Conservation (phyloP, 2,797 vertebrate species). For the Artibeus jamaicensis region DNA sequence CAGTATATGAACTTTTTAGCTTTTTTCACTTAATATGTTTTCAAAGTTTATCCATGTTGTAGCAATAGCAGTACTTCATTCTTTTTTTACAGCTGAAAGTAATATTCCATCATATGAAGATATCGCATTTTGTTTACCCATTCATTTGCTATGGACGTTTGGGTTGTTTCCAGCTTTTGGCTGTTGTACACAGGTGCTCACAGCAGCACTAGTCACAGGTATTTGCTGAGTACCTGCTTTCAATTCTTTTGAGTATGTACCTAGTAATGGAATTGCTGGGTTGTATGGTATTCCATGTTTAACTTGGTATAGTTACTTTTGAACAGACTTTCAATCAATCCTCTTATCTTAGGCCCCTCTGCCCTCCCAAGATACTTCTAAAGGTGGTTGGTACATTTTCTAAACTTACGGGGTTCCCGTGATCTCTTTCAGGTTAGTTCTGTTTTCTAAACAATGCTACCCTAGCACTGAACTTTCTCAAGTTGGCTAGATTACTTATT, state of each 20-base stretch:
- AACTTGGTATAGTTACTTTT: neutral
- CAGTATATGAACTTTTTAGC: neutral
- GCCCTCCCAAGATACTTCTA: neutral
- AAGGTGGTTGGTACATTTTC: neutral
- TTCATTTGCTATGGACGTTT: neutral
- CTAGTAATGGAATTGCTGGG: neutral
- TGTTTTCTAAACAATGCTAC: neutral
- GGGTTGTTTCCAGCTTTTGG: neutral
- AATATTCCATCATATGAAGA: neutral
- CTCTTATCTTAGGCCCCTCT: neutral
- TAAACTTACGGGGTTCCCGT: neutral
- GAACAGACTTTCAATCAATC: conserved; percentile 22
- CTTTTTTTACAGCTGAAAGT: neutral
- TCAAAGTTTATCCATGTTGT: neutral
- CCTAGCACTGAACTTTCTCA: neutral
- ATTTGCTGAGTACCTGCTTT: neutral
- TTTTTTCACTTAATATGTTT: neutral
- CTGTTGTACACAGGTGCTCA: no score
- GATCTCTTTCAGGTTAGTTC: neutral
- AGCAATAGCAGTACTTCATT: neutral
- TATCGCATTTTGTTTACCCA: neutral
- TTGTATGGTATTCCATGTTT: neutral
- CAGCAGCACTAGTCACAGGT: neutral
- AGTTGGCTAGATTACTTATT: neutral
- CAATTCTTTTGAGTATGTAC: neutral